Evolutionary conservation across 1,140 invertebrate genomes (phyloP), one percentile per base, ranked within the genome.

Genomic region (Cydia splendana): DNA sequence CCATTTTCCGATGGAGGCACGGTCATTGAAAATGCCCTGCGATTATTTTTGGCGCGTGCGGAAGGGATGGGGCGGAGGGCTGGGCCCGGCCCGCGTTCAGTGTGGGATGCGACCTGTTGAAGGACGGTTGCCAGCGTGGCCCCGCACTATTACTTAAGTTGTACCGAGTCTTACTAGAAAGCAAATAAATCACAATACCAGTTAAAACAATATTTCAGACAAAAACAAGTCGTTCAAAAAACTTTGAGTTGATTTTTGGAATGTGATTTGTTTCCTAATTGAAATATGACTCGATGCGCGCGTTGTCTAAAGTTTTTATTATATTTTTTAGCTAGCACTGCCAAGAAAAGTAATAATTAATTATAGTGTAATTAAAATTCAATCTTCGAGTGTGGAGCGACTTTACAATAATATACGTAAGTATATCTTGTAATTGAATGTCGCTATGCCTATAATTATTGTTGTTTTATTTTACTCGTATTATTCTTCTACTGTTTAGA

Each of bases 11-110:
- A 90, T 91, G 88, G 84, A 83, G 82, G 86, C 83, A 84, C 84
- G 86, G 85, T 85, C 85, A 87, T 88, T 87, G 87, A 85, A 84
- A 88, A 84, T 82, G 81, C 82, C 79, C 82, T 76, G 85, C 88
- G 86, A 90, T 88, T 92, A 92, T 93, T 93, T 93, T 91, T 93
- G 91, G 91, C 90, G 88, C 87, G 87, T 90, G 91, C 91, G 87
- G 18, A 20, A 10, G 20, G 57, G 18, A 62, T 24, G 18, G 57
- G 57, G 84, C 85, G 81, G 84, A 85, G 84, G 85, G 85, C 80
- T 80, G 82, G 80, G 82, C 84, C 82, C 82, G 86, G 85, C 71
- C 73, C 38, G 38, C 38, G 51, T 71, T 77, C 91, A 93, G 91
- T 92, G 84, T 87, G 85, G 84, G 85, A 89, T 83, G 88, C 88